Base-by-base conservation (phyloP, 2,888 invertebrate genomes). In the Tenthredo distinguenda region DNA sequence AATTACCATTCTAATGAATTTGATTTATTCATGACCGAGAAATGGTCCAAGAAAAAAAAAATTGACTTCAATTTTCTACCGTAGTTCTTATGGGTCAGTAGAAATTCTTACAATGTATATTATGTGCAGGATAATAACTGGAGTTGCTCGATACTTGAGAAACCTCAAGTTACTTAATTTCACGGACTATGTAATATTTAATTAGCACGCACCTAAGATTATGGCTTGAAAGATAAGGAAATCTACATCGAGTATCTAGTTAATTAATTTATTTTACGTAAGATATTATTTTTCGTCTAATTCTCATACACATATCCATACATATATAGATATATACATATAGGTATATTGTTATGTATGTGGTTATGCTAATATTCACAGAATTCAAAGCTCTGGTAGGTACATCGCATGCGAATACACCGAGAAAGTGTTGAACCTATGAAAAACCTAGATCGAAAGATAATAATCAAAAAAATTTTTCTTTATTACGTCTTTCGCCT, bases 201-300 rank as follows among this genome's bases (percentile, higher is more conserved):
- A 71, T 71, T 71, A 40, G 71, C 37, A 37, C 71, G 71, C 37
- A 37, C 18, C 71, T 31, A 40, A 34, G 71, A 71, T 71, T n/a
- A 34, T 71, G 37, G 40, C 40, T 31, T n/a, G 18, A 40, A 37
- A 71, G 71, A 71, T 71, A 71, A 71, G 71, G 3, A 71, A 37
- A 71, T 71, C 71, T 71, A 71, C 71, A 71, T 71, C 71, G 7
- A 71, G 37, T 71, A 71, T 71, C 71, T 71, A 71, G 34, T 71
- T 71, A 71, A 71, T 71, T 71, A 71, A 71, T 71, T 71, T 37
- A n/a, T 34, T 71, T 71, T 40, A 34, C 71, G 71, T 34, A 71
- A 37, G 15, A n/a, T 71, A 34, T 71, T 37, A 71, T 40, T 71
- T 71, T 71, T 71, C 37, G 71, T 71, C 71, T 71, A 71, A 71